A percentile compares a stretch with the other conserved stretches of the same genome.
These are phyloP conservation scores for Glossosoma conforme DNA, from an alignment of 1,140 invertebrate genomes.

Conservation along the genomic window DNA sequence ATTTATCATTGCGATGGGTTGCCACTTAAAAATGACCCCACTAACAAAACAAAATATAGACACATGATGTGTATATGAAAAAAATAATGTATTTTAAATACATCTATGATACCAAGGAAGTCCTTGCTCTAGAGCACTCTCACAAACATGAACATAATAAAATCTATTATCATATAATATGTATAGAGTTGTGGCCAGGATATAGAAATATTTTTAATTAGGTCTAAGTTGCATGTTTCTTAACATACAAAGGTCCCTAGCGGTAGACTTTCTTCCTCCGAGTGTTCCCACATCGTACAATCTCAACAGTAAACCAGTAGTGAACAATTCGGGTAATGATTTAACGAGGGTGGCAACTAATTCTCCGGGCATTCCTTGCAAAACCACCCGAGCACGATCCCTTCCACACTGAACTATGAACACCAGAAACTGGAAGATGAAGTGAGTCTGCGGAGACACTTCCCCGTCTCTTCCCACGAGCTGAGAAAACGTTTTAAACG, in stretches of 20 bases:
- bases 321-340: slow-evolving; percentile 70
- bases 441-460: slow-evolving; percentile 78
- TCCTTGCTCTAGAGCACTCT: no score
- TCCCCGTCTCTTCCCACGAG: slow-evolving; percentile 69
- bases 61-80: no score
- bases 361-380: slow-evolving; percentile 74
- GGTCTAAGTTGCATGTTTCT: slow-evolving; percentile 68
- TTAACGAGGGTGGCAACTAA: slow-evolving; percentile 75
- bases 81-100: no score
- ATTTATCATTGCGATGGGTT: no score
- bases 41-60: no score
- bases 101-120: no score
- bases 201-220: slow-evolving; percentile 33
- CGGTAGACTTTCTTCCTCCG: slow-evolving; percentile 70
- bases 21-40: no score
- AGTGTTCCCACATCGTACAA: slow-evolving; percentile 71
- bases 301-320: slow-evolving; percentile 64
- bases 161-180: no score
- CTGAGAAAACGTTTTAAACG: slow-evolving; percentile 69
- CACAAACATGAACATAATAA: no score
- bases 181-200: no score
- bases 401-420: slow-evolving; percentile 75
- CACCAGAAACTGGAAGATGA: slow-evolving; percentile 79
- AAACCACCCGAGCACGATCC: slow-evolving; percentile 66
- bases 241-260: slow-evolving; percentile 74